Conservation (phyloP, 2,888 invertebrate genomes). For the Cheilosia soror region DNA sequence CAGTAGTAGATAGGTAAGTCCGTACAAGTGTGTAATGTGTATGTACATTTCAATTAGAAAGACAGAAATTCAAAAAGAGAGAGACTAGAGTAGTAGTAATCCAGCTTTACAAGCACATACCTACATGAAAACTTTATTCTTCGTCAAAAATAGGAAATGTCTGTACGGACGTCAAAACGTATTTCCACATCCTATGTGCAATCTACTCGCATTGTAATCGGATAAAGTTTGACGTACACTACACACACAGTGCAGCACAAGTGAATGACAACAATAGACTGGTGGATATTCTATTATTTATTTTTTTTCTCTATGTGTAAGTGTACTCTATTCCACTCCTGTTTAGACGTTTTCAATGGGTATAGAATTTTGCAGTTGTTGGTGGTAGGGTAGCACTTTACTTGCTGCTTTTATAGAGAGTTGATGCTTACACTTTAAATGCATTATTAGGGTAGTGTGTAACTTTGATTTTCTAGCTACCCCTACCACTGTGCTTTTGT, state of each 20-base stretch:
- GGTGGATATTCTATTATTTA: neutral
- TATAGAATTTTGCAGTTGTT: too few species aligned
- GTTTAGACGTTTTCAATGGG: neutral
- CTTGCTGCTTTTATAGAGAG: too few species aligned
- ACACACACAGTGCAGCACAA: constrained; percentile 4
- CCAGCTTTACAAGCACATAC: constrained; percentile 29
- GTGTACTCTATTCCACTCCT: neutral
- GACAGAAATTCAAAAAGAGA: too few species aligned
- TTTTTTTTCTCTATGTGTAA: neutral
- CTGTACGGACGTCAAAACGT: constrained; percentile 34
- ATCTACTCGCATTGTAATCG: constrained; percentile 30
- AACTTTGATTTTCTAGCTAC: too few species aligned
- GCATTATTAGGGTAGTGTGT: neutral
- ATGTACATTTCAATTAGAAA: too few species aligned
- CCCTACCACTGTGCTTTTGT: too few species aligned
- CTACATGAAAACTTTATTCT: constrained; percentile 10
- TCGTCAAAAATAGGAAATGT: constrained; percentile 22
- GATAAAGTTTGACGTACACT: constrained; percentile 49
- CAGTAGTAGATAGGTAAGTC: too few species aligned
- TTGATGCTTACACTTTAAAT: too few species aligned
- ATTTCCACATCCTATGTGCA: constrained; percentile 32
- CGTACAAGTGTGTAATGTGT: too few species aligned
- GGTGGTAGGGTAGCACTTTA: too few species aligned
- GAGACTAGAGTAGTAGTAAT: constrained; percentile 13
- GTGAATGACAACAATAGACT: constrained; percentile 1